Base-by-base conservation (phyloP, 2,113 vertebrate genomes). In the Lota lota region DNA sequence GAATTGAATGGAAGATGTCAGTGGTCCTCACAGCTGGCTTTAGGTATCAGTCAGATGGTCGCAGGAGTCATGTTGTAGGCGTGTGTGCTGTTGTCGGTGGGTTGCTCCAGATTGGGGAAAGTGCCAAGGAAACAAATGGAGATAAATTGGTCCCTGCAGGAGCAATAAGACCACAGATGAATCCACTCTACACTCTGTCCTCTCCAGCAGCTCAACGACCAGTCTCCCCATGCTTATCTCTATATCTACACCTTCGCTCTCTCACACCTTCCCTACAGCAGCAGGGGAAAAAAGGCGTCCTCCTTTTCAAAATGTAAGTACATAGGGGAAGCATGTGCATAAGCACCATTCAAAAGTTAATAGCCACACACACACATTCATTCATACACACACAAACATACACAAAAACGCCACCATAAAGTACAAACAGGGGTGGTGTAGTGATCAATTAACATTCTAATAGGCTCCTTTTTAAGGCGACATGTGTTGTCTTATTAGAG, bases 401-500 rank as follows among this genome's bases (percentile, higher is more conserved):
- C 63, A 60, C 28, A 65, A 58, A 57, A 22, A 40, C 47, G 62
- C 1, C 21, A 21, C 40, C 18, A 58, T 16, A 60, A 20, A 63
- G 58, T 74, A 64, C 51, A 59, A 76, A 66, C 63, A 63, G 70
- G 70, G 40, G 67, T 64, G 28, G 64, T 15, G 61, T 77, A 72
- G 66, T 68, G 66, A 83, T 72, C 79, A 77, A 89, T 88, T 89
- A 88, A 80, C 80, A 88, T 88, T 87, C 81, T 85, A 85, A 89
- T 86, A 79, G 47, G 60, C 81, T 88, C 86, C 85, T 86, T 86
- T 88, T 75, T 78, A 85, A 86, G 79, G 76, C 67, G 76, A 84
- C 82, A 80, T 71, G 56, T 84, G 83, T 87, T 85, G 86, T 85
- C 88, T 89, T 85, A 90, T 90, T 88, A 90, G 77, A 82, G 84